phyloP scores from a whole-genome alignment of 2,113 vertebrate genomes.

The Austrofundulus limnaeus region DNA sequence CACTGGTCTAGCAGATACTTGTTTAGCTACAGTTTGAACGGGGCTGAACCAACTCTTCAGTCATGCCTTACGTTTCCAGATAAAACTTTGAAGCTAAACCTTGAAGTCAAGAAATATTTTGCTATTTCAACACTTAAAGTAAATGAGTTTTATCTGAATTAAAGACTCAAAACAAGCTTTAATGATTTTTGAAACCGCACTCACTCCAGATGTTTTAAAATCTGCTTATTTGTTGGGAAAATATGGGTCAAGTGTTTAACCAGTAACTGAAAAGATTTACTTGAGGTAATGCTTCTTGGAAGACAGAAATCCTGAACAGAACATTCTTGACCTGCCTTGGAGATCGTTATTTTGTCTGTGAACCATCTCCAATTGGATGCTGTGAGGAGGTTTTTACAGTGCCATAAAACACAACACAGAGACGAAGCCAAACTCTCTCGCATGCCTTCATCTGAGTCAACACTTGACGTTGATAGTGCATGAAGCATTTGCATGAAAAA shows the following conservation, averaged over 20 bases:
- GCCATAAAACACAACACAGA: conserved; percentile 8
- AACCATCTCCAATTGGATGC: conserved; percentile 24
- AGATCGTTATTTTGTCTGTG: conserved; percentile 11
- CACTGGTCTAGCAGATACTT: too few relatives aligned
- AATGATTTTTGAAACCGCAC: background rate
- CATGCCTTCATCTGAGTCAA: conserved; percentile 43
- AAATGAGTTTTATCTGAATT: background rate
- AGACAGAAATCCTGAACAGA: background rate
- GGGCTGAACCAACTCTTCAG: too few relatives aligned
- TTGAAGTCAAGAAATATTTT: too few relatives aligned
- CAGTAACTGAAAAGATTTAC: conserved; percentile 15
- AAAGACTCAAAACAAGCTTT: background rate
- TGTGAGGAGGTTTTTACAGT: conserved; percentile 16
- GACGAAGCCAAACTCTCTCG: conserved; percentile 25
- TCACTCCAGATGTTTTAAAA: conserved; percentile 11
- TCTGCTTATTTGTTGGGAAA: conserved; percentile 17
- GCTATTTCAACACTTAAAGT: too few relatives aligned
- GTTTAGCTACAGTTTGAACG: too few relatives aligned
- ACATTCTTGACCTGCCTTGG: conserved; percentile 10
- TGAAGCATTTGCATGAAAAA: conserved; percentile 45
- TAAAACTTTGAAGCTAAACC: too few relatives aligned
- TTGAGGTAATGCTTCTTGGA: conserved; percentile 2
- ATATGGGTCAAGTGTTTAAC: conserved; percentile 23
- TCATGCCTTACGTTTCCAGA: too few relatives aligned
- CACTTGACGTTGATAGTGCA: conserved; percentile 37